Evolutionary conservation across 2,888 invertebrate species (phyloP).

Genomic region (Leucoptera coffeella): DNA sequence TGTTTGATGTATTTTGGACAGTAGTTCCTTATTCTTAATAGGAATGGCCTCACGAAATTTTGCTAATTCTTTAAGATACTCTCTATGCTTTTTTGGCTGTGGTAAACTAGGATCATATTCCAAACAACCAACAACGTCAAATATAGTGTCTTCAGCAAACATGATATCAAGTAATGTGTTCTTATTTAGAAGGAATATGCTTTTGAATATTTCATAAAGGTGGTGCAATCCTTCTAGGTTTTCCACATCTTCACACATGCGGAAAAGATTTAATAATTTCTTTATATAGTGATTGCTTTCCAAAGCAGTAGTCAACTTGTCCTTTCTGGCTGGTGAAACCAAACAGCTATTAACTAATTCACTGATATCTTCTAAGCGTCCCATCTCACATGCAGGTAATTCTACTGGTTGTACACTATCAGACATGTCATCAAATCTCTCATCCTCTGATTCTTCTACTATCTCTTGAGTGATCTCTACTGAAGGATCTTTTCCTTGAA

Average conservation of each 20-base stretch:
- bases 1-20: conserved; percentile 98
- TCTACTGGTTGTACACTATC: conserved; percentile 92
- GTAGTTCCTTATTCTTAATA: conserved; percentile 88
- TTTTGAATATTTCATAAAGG: conserved; percentile 96
- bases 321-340: conserved; percentile 84
- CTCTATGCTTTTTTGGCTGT: conserved; percentile 87
- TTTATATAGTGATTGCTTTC: conserved; percentile 94
- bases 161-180: conserved; percentile 95
- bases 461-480: conserved; percentile 97
- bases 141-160: conserved; percentile 94
- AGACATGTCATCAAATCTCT: conserved; percentile 93
- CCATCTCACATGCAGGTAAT: conserved; percentile 91
- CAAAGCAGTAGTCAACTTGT: conserved; percentile 87
- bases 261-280: conserved; percentile 90
- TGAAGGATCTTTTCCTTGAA: conserved; percentile 98
- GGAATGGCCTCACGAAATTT: conserved; percentile 92
- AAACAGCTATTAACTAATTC: conserved; percentile 86
- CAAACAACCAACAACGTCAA: conserved; percentile 96
- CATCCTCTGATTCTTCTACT: conserved; percentile 94
- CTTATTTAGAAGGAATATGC: conserved; percentile 96
- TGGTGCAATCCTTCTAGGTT: conserved; percentile 92
- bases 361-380: conserved; percentile 90
- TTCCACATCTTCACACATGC: conserved; percentile 95
- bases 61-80: conserved; percentile 89
- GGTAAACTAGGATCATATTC: conserved; percentile 92